phyloP scores from a whole-genome alignment of 2,888 invertebrate genomes.

The Hyppa rectilinea region DNA sequence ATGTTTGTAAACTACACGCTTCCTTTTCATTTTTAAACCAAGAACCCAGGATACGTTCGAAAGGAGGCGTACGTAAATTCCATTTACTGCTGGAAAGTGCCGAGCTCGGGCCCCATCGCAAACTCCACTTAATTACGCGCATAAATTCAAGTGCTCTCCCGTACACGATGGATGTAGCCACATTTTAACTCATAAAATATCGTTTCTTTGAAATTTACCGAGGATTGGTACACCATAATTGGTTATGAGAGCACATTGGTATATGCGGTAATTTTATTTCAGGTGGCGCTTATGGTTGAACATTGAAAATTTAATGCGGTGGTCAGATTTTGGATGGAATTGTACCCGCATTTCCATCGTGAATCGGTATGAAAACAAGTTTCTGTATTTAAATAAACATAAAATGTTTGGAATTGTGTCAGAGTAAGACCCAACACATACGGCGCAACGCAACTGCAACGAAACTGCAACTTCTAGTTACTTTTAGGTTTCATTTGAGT shows the following conservation, averaged over 20 bases:
- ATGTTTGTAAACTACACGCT: constrained; percentile 58
- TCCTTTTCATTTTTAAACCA: constrained; percentile 68
- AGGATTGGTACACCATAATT: constrained; percentile 52
- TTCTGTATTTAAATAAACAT: constrained; percentile 32
- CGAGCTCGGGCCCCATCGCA: constrained; percentile 86
- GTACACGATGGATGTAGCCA: constrained; percentile 85
- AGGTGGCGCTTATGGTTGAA: constrained; percentile 31
- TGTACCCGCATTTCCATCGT: constrained; percentile 23
- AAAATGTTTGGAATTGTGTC: background rate
- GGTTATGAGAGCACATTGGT: constrained; percentile 47
- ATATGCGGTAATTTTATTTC: constrained; percentile 37
- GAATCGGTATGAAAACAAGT: constrained; percentile 18
- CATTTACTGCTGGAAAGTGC: constrained; percentile 89
- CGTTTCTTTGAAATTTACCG: constrained; percentile 72
- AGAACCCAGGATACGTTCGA: constrained; percentile 80
- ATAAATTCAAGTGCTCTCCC: constrained; percentile 89
- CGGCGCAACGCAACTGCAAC: no score
- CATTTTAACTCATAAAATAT: constrained; percentile 85
- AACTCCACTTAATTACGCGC: constrained; percentile 90
- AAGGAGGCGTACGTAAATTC: constrained; percentile 90
- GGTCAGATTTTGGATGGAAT: constrained; percentile 43
- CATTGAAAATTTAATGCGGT: constrained; percentile 36
- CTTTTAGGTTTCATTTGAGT: no score
- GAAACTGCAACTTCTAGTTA: no score
- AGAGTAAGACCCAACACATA: no score